phyloP scores from a whole-genome alignment of 2,888 invertebrate genomes.

The Ormyrus pomaceus region DNA sequence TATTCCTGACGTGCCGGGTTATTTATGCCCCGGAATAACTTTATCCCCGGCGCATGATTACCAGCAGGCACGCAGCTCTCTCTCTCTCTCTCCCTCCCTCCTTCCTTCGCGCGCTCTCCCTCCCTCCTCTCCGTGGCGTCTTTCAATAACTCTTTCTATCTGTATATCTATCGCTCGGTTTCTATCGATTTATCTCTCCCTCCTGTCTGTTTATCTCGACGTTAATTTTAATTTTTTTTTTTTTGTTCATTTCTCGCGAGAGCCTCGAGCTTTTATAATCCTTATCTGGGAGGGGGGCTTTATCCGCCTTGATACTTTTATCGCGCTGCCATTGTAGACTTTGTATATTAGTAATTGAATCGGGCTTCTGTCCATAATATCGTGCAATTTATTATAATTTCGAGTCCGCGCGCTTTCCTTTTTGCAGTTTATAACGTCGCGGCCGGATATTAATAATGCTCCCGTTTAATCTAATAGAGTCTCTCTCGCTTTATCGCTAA shows the following conservation, averaged over 20 bases:
- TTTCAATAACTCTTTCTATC: slow-evolving; percentile 44
- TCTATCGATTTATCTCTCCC: slow-evolving; percentile 48
- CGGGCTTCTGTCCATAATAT: slow-evolving; percentile 26
- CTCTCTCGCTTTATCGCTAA: background rate
- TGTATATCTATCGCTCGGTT: slow-evolving; percentile 33
- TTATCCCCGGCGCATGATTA: slow-evolving; percentile 74
- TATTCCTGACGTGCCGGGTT: slow-evolving; percentile 73
- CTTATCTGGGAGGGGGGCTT: background rate
- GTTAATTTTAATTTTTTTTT: slow-evolving; percentile 23
- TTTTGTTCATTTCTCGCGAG: background rate
- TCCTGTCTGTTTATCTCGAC: slow-evolving; percentile 41
- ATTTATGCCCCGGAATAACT: slow-evolving; percentile 75
- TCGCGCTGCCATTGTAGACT: background rate
- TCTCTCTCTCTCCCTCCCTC: slow-evolving; percentile 51
- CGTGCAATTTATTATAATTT: background rate
- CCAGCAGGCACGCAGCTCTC: slow-evolving; percentile 73
- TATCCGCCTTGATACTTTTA: background rate
- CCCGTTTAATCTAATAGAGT: background rate
- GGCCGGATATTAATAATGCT: background rate
- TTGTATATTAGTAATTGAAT: slow-evolving; percentile 32
- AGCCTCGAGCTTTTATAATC: slow-evolving; percentile 1
- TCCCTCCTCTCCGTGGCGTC: slow-evolving; percentile 16
- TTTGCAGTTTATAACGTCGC: background rate
- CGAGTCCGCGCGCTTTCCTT: background rate
- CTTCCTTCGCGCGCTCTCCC: slow-evolving; percentile 36